Conservation (phyloP, 2,888 invertebrate species). For the Xanthostigma xanthostigma region DNA sequence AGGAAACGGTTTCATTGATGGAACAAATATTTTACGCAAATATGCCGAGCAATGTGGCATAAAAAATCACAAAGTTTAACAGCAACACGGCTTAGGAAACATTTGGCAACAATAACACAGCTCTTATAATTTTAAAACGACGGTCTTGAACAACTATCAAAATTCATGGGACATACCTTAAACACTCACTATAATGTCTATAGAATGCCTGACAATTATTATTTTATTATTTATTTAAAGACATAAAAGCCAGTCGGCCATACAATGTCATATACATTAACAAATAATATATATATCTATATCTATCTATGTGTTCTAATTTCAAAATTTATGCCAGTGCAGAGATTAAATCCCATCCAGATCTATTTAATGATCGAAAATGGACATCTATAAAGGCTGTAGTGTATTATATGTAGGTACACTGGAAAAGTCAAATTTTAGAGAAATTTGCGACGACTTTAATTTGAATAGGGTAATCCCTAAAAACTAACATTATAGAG, state of each 20-base stretch:
- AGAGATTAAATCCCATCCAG: neutral
- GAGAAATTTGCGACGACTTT: no score
- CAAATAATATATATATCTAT: no score
- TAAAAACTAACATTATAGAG: no score
- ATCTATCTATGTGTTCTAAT: no score
- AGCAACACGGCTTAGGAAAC: slow-evolving; percentile 12
- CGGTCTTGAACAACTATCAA: slow-evolving; percentile 10
- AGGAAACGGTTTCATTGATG: slow-evolving; percentile 9
- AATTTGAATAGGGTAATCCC: no score
- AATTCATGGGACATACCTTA: slow-evolving; percentile 12
- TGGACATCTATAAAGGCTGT: neutral
- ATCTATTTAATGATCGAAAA: neutral
- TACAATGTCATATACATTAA: no score
- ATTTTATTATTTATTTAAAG: slow-evolving; percentile 12
- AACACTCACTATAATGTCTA: slow-evolving; percentile 9
- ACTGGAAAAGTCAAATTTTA: no score
- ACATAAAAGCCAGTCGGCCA: no score
- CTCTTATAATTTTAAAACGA: slow-evolving; percentile 9
- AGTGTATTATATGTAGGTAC: neutral
- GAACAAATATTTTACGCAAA: slow-evolving; percentile 12
- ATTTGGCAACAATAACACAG: slow-evolving; percentile 10
- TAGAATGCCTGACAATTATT: slow-evolving; percentile 10
- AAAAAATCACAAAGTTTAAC: slow-evolving; percentile 5
- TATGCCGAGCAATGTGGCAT: slow-evolving; percentile 10
- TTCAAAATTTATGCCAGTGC: slow-evolving; percentile 9